Evolutionary conservation across 2,113 vertebrate species (phyloP), one percentile per base, ranked within the genome.

Genomic region (Oenanthe melanoleuca): DNA sequence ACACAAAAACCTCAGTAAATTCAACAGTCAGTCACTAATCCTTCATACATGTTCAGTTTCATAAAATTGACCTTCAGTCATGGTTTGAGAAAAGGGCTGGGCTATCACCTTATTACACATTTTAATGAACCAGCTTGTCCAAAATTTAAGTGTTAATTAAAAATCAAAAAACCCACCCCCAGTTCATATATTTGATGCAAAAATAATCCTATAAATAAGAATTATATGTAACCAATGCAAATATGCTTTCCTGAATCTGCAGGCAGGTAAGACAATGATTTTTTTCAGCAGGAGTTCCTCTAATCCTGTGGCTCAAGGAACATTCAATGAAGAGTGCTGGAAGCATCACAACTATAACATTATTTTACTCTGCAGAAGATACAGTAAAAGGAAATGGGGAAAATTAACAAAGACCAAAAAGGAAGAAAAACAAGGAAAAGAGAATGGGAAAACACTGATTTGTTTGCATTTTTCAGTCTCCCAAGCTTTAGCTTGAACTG

Each of bases 111-210:
- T 55, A 50, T 69, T 25, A 45, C 6, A 11, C 12, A 52, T 64
- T 80, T 84, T 70, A 83, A 66, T 38, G 8, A 80, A 33, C 15
- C 12, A 59, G 71, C n/a, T 45, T 75, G 50, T 14, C 14, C 12
- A 73, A 94, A 66, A 80, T 67, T 37, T 52, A 84, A 84, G 31
- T 5, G 0, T 38, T 56, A 17, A 55, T 42, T 38, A 63, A 78
- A 85, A 91, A 72, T 16, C 0, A 3, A 28, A 14, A 20, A 49
- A 3, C 9, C 6, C 7, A 8, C 2, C 16, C 6, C 8, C 5
- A 25, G 6, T 56, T 92, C 57, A 42, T 25, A 57, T 64, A 65
- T 34, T 52, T 37, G 16, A 77, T 72, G 57, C 28, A 71, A 67
- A 94, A 96, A 42, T 45, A 69, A 29, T 14, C 16, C 49, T 25